These are phyloP conservation scores for Argyra leucocephala DNA, from an alignment of 2,888 invertebrate species.

Conservation along the genomic window DNA sequence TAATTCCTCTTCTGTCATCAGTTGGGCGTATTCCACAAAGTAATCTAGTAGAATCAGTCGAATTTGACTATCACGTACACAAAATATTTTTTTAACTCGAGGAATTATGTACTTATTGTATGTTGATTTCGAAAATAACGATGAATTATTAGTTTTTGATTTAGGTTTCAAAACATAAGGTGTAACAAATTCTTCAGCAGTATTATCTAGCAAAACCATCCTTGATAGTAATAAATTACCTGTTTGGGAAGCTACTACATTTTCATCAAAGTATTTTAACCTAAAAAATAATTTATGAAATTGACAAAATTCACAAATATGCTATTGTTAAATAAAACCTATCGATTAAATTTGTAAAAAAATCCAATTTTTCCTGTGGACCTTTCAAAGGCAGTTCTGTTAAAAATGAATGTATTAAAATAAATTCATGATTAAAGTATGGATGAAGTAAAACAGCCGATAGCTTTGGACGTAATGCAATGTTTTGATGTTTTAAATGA, in stretches of 20 bases:
- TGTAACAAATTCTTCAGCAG: conserved; percentile 53
- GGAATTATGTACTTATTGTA: conserved; percentile 69
- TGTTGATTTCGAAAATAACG: conserved; percentile 57
- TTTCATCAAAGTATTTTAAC: conserved; percentile 64
- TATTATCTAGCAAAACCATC: conserved; percentile 72
- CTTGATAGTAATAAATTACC: conserved; percentile 69
- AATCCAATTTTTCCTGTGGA: conserved; percentile 64
- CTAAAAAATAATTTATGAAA: not conserved
- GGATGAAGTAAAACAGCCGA: conserved; percentile 58
- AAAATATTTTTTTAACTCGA: conserved; percentile 68
- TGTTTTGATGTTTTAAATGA: conserved; percentile 57
- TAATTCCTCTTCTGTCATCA: conserved; percentile 68
- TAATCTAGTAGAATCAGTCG: conserved; percentile 67
- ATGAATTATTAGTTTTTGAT: conserved; percentile 38
- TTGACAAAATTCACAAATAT: not conserved
- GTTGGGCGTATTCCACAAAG: conserved; percentile 64
- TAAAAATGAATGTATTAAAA: conserved; percentile 71
- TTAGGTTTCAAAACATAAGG: conserved; percentile 47
- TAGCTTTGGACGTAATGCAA: conserved; percentile 57
- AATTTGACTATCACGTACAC: conserved; percentile 75
- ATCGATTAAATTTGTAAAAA: conserved; percentile 63
- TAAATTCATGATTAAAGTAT: conserved; percentile 78
- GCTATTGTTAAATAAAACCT: conserved; percentile 33
- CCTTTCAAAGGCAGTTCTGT: conserved; percentile 71
- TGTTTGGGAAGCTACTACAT: conserved; percentile 71